phyloP scores from a whole-genome alignment of 2,888 invertebrate species.

The Octonoba sinensis region DNA sequence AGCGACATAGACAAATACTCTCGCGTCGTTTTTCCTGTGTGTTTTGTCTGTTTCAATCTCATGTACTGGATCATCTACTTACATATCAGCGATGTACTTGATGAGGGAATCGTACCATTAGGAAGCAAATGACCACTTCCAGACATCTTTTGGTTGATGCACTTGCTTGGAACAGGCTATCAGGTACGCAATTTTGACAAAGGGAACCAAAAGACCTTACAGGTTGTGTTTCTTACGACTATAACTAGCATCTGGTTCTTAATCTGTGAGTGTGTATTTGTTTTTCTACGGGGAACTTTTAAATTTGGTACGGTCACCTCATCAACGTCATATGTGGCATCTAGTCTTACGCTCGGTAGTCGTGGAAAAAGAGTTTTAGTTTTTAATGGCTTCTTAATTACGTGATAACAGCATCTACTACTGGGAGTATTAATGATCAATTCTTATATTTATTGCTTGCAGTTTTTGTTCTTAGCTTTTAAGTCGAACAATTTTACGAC shows the following conservation, averaged over 20 bases:
- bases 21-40: slow-evolving; percentile 96
- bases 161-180: too few species aligned
- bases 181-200: too few species aligned
- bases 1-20: slow-evolving; percentile 99
- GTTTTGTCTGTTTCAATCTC: slow-evolving; percentile 98
- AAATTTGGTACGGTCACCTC: slow-evolving; percentile 56
- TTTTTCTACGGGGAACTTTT: slow-evolving; percentile 49
- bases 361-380: slow-evolving; percentile 17
- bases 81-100: slow-evolving; percentile 84
- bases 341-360: slow-evolving; percentile 45
- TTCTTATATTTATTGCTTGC: too few species aligned
- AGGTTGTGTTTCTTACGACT: neutral
- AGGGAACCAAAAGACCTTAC: too few species aligned
- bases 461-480: neutral
- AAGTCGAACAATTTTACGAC: slow-evolving; percentile 3
- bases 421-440: too few species aligned
- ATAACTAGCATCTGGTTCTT: slow-evolving; percentile 32
- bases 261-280: slow-evolving; percentile 51
- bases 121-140: slow-evolving; percentile 50
- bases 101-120: slow-evolving; percentile 57
- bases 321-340: slow-evolving; percentile 60
- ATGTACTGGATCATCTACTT: slow-evolving; percentile 98
- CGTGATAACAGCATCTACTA: too few species aligned
- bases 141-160: neutral
- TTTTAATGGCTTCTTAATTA: slow-evolving; percentile 4